phyloP scores from a whole-genome alignment of 2,888 invertebrate genomes.

The Opisthograptis luteolata region DNA sequence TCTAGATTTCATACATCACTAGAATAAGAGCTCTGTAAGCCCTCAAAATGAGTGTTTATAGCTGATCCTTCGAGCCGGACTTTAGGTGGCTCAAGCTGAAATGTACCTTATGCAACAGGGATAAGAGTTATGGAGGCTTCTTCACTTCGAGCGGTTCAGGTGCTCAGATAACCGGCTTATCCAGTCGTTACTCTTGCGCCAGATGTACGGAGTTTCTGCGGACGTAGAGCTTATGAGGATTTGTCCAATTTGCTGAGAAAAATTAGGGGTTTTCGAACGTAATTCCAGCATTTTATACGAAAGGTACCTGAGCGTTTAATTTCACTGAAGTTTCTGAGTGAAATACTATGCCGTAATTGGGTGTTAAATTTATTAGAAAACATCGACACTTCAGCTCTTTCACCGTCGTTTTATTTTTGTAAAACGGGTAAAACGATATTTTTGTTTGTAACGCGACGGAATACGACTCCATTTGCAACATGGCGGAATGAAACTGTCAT shows the following conservation, averaged over 20 bases:
- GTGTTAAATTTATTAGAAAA: not conserved
- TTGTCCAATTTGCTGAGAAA: constrained; percentile 43
- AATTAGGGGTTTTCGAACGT: constrained; percentile 27
- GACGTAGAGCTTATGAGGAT: constrained; percentile 55
- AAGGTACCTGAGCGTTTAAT: constrained; percentile 23
- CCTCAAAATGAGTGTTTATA: constrained; percentile 79
- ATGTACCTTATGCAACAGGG: constrained; percentile 51
- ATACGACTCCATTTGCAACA: not conserved
- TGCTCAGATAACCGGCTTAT: constrained; percentile 64
- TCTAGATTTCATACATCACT: constrained; percentile 70
- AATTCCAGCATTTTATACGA: constrained; percentile 9
- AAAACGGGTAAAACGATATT: not conserved
- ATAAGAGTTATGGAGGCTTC: constrained; percentile 47
- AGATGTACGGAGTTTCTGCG: constrained; percentile 56
- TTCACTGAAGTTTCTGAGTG: not conserved
- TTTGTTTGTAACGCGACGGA: not conserved
- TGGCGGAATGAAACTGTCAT: not conserved
- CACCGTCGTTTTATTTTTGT: not conserved
- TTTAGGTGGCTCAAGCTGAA: constrained; percentile 48
- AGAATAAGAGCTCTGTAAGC: constrained; percentile 67
- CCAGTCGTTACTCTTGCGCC: constrained; percentile 65
- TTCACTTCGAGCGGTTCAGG: constrained; percentile 57
- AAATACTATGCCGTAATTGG: not conserved
- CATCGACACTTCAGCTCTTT: constrained; percentile 25
- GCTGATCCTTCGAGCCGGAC: constrained; percentile 69